Evolutionary conservation across 2,888 invertebrate genomes (phyloP).

Genomic region (Drosophila phalerata): DNA sequence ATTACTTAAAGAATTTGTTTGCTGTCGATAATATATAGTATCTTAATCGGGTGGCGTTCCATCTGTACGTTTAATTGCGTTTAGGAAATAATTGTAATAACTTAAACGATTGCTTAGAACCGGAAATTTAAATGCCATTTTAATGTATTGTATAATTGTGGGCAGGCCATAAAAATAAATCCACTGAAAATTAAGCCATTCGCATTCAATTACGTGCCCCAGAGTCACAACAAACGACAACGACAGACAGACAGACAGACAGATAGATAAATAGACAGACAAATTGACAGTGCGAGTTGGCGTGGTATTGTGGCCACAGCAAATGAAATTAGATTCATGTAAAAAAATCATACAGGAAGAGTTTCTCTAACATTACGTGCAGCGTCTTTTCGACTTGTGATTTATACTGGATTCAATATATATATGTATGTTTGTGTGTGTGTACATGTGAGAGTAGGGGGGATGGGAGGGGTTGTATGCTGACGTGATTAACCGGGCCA

Average conservation of each 20-base stretch:
- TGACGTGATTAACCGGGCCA: conserved; percentile 48
- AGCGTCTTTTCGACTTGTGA: conserved; percentile 23
- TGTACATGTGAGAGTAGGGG: neutral
- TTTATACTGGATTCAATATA: neutral
- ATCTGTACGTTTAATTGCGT: conserved; percentile 16
- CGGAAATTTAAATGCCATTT: conserved; percentile 68
- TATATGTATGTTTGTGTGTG: no score
- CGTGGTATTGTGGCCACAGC: conserved; percentile 19
- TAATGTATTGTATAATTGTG: conserved; percentile 69
- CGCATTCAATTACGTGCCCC: conserved; percentile 75
- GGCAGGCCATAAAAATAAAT: conserved; percentile 63
- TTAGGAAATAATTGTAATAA: conserved; percentile 45
- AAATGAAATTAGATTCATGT: conserved; percentile 57
- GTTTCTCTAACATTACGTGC: conserved; percentile 47
- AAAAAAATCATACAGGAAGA: conserved; percentile 60
- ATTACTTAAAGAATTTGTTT: neutral
- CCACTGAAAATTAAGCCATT: conserved; percentile 70
- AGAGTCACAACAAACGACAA: conserved; percentile 14
- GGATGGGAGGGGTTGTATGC: neutral
- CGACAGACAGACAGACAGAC: conserved; percentile 14
- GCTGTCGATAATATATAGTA: conserved; percentile 7
- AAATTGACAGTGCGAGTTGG: conserved; percentile 20
- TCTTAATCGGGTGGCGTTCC: conserved; percentile 8
- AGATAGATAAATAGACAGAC: conserved; percentile 4
- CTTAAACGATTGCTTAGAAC: conserved; percentile 37